Conservation (phyloP, 2,888 invertebrate genomes). For the Drosophila phalerata region DNA sequence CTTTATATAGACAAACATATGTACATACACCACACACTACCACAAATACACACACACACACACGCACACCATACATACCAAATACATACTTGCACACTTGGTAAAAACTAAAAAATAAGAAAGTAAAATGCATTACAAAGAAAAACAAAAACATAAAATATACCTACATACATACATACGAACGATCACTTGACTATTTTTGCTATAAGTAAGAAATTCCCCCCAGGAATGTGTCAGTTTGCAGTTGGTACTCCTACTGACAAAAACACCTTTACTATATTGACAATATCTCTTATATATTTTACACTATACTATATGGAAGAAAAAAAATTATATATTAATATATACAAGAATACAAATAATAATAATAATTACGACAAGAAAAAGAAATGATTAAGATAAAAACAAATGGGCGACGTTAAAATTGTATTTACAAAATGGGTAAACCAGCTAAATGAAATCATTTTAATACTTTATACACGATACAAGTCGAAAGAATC, state of each 20-base stretch:
- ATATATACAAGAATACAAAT: conserved; percentile 67
- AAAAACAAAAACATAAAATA: not conserved
- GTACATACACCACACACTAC: conserved; percentile 57
- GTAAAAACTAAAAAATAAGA: conserved; percentile 41
- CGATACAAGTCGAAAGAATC: conserved; percentile 69
- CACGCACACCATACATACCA: conserved; percentile 3
- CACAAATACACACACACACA: conserved; percentile 19
- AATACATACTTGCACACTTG: conserved; percentile 46
- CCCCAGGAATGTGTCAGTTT: conserved; percentile 78
- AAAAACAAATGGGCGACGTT: conserved; percentile 53
- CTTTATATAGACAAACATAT: conserved; percentile 56
- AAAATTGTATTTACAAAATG: conserved; percentile 83
- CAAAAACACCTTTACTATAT: conserved; percentile 85
- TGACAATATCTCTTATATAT: conserved; percentile 85
- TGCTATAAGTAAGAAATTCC: conserved; percentile 82
- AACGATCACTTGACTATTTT: conserved; percentile 82
- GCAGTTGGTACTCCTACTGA: conserved; percentile 75
- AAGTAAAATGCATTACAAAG: not conserved
- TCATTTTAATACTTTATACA: conserved; percentile 83
- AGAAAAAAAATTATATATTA: conserved; percentile 77
- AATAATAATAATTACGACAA: conserved; percentile 41
- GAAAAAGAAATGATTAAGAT: conserved; percentile 38
- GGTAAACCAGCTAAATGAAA: conserved; percentile 74
- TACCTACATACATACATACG: conserved; percentile 64
- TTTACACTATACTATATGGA: conserved; percentile 84